A percentile compares a stretch with the other conserved stretches of the same genome.
Evolutionary conservation across 1,140 invertebrate species (phyloP).

Genomic region (Melanaphis sacchari): DNA sequence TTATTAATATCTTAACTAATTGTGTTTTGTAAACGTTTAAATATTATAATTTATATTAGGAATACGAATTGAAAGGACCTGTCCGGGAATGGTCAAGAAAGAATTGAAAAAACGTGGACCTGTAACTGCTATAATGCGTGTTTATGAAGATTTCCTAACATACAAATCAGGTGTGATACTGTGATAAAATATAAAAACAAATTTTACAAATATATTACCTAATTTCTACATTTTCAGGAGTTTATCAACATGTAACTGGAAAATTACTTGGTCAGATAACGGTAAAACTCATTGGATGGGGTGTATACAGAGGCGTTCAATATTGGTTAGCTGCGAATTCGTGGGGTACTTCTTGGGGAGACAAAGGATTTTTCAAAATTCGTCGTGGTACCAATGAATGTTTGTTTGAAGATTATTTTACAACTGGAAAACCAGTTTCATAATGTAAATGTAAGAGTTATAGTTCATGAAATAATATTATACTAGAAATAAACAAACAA

Average conservation of each 20-base stretch:
- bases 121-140: constrained; percentile 86
- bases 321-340: constrained; percentile 67
- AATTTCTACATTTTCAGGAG: constrained; percentile 66
- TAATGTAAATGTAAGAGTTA: not conserved
- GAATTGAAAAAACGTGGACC: constrained; percentile 83
- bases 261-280: constrained; percentile 83
- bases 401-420: constrained; percentile 68
- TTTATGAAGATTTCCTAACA: constrained; percentile 84
- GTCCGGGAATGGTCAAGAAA: not conserved
- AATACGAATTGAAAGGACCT: not conserved
- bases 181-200: not conserved
- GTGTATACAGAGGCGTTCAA: constrained; percentile 58
- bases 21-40: not conserved
- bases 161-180: constrained; percentile 71
- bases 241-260: constrained; percentile 83
- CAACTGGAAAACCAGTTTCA: not conserved
- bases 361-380: constrained; percentile 67
- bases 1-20: not conserved
- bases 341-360: constrained; percentile 69
- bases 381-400: constrained; percentile 77
- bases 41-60: not conserved
- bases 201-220: not conserved
- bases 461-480: not conserved
- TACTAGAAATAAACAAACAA: not conserved
- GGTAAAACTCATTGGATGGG: constrained; percentile 84